phyloP scores from a whole-genome alignment of 1,140 invertebrate species.

The Rhopalosiphum padi region DNA sequence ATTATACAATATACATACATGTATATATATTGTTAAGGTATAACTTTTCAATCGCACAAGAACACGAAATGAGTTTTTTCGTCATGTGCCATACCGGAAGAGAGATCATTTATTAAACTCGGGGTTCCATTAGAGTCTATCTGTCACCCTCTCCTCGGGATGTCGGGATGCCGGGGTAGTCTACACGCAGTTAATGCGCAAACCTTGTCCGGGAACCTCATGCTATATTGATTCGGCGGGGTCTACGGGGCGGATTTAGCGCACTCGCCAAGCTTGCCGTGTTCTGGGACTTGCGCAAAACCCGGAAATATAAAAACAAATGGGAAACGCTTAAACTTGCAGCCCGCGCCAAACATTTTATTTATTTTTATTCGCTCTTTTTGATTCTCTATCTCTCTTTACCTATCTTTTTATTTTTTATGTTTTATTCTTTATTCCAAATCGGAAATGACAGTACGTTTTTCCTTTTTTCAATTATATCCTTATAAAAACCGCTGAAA shows the following conservation, averaged over 20 bases:
- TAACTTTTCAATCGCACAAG: conserved; percentile 14
- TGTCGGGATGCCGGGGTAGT: neutral
- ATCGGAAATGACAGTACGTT: neutral
- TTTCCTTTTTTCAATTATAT: conserved; percentile 13
- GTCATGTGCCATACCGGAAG: conserved; percentile 49
- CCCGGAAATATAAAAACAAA: conserved; percentile 56
- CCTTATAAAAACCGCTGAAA: neutral
- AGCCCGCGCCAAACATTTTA: conserved; percentile 22
- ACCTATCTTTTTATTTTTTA: neutral
- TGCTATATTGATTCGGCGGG: conserved; percentile 56
- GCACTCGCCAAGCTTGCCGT: conserved; percentile 48
- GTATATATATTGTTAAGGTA: neutral
- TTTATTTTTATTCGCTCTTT: conserved; percentile 41
- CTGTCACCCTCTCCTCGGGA: conserved; percentile 22
- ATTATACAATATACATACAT: neutral
- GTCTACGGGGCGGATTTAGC: conserved; percentile 56
- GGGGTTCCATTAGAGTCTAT: conserved; percentile 52
- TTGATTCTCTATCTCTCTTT: neutral
- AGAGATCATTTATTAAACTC: conserved; percentile 53
- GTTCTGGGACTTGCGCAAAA: conserved; percentile 55
- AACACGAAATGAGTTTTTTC: conserved; percentile 54
- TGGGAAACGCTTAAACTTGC: conserved; percentile 52
- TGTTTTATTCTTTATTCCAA: neutral
- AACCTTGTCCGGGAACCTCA: conserved; percentile 56
- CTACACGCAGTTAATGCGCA: conserved; percentile 55